Evolutionary conservation across 2,797 vertebrate genomes (phyloP).

Genomic region (Hephaestus fuliginosus): DNA sequence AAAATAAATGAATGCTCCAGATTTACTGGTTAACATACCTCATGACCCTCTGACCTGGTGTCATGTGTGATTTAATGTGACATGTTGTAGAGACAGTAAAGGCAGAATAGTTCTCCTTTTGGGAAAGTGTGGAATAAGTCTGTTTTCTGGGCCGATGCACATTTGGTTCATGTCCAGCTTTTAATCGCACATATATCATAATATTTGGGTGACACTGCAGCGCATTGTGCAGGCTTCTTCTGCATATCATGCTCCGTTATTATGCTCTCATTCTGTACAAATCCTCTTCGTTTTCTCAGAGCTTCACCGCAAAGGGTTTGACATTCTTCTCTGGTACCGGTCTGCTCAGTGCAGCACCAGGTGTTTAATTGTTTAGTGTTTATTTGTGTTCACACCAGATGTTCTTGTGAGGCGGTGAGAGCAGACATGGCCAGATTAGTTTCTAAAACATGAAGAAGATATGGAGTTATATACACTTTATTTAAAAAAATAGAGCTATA

Average conservation of each 20-base stretch:
- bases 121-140: background rate
- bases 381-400: background rate
- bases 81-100: conserved; percentile 28
- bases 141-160: background rate
- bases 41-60: conserved; percentile 33
- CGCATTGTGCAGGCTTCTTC: background rate
- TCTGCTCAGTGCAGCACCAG: background rate
- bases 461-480: background rate
- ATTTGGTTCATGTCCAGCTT: conserved; percentile 14
- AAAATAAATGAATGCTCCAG: conserved; percentile 40
- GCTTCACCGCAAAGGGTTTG: background rate
- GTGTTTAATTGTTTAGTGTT: background rate
- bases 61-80: conserved; percentile 41
- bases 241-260: conserved; percentile 33
- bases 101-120: background rate
- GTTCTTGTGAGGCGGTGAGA: background rate
- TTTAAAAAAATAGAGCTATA: background rate
- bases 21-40: conserved; percentile 28
- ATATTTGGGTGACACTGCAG: background rate
- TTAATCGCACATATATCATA: background rate
- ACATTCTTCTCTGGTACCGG: background rate
- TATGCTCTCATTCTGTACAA: conserved; percentile 1
- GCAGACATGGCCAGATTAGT: background rate
- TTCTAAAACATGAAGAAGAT: background rate
- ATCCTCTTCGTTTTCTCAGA: conserved; percentile 22